phyloP scores from a whole-genome alignment of 2,797 vertebrate species.

The Perdix hodgsoniae region DNA sequence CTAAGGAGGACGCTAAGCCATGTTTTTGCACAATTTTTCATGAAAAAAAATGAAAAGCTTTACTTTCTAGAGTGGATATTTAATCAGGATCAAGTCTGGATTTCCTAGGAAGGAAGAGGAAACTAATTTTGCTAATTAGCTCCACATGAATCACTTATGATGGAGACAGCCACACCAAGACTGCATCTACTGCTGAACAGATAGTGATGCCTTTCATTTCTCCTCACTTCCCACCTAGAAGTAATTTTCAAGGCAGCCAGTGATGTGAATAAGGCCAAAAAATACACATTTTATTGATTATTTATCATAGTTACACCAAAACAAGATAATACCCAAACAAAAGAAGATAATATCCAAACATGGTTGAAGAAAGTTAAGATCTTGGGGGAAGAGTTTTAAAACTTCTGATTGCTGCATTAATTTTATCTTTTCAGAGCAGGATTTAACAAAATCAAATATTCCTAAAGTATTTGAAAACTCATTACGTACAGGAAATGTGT shows the following conservation, averaged over 20 bases:
- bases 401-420: background rate
- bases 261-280: background rate
- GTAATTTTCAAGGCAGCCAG: constrained; percentile 7
- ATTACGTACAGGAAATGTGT: background rate
- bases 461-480: background rate
- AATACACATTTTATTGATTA: background rate
- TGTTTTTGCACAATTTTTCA: background rate
- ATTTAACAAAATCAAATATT: background rate
- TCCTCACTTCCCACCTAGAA: background rate
- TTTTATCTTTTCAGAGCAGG: background rate
- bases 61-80: background rate
- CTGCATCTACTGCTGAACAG: background rate
- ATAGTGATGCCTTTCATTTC: background rate
- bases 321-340: constrained; percentile 7
- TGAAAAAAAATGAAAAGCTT: background rate
- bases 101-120: background rate
- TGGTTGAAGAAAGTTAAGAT: constrained; percentile 12
- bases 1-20: background rate
- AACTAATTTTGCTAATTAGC: background rate
- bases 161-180: background rate
- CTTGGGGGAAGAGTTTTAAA: background rate
- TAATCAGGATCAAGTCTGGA: background rate
- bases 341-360: too few relatives aligned
- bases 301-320: constrained; percentile 21
- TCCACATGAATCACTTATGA: background rate